Evolutionary conservation across 2,113 vertebrate genomes (phyloP), one percentile per base, ranked within the genome.

Genomic region (Apodemus sylvaticus): DNA sequence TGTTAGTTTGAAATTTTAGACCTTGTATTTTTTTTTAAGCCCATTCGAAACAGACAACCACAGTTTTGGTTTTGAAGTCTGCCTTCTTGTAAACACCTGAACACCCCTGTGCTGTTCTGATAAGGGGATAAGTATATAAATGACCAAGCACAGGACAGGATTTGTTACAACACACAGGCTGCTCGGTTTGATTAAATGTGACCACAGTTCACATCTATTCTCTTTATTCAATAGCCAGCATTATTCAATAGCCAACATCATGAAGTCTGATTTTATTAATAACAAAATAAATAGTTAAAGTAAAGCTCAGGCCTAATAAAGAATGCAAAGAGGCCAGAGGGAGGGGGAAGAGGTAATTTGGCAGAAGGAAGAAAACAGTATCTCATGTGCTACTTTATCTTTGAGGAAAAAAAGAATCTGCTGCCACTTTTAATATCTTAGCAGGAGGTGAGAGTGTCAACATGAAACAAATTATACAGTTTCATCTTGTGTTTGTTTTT

Each of bases 391-490:
- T 64, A 83, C n/a, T 93, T 96, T 77, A 86, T 94, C 89, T 66
- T 87, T 91, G 60, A 94, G 45, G n/a, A 55, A 42, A 83, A 55
- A 42, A 60, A 31, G 8, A 45, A 42, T 42, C 20, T 83, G 77
- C 93, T 83, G 64, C 51, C 93, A 19, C 95, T 45, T 90, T 97
- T 95, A 91, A 90, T 93, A 85, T 86, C 55, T 74, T 64, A 2
- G 71, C 94, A 68, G 94, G 90, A 96, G 6, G n/a, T 83, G 39
- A 96, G 87, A 96, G 68, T 76, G 68, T 83, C 96, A 97, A 96
- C 68, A 89, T 26, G n/a, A 70, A 96, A 83, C 70, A 86, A 93
- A 94, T 91, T 91, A 88, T 86, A n/a, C 89, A 86, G 94, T 97
- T 96, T 94, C 78, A 79, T 91, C 94, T 86, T 22, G 3, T 91